Evolutionary conservation across 2,888 invertebrate species (phyloP).

Genomic region (Nomada hirtipes): DNA sequence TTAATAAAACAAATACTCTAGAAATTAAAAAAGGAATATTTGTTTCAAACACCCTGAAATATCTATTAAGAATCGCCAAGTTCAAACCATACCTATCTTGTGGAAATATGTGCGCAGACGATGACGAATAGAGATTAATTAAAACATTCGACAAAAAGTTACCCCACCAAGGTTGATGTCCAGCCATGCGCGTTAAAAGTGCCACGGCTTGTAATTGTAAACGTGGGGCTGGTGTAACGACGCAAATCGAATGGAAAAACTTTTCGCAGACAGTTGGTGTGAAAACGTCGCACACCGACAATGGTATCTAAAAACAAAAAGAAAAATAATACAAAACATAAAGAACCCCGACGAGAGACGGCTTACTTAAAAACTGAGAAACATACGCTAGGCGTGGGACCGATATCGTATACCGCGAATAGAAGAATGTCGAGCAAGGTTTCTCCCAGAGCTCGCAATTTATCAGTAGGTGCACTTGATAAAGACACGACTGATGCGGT

Average conservation of each 20-base stretch:
- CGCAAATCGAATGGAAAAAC: constrained; percentile 90
- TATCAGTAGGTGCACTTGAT: constrained; percentile 91
- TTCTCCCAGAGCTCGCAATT: constrained; percentile 92
- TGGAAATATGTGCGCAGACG: constrained; percentile 92
- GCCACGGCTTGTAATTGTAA: constrained; percentile 92
- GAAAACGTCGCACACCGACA: constrained; percentile 82
- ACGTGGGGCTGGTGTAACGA: constrained; percentile 90
- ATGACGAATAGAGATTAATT: constrained; percentile 91
- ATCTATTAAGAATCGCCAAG: neutral
- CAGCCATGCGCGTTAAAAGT: constrained; percentile 91
- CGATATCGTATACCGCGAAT: constrained; percentile 88
- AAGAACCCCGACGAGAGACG: neutral
- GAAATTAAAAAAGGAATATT: constrained; percentile 47
- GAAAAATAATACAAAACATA: neutral
- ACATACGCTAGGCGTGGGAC: constrained; percentile 83
- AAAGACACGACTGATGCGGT: constrained; percentile 84
- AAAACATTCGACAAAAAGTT: constrained; percentile 94
- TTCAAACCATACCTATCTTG: constrained; percentile 90
- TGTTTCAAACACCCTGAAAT: neutral
- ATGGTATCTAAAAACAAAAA: constrained; percentile 78
- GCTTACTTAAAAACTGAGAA: constrained; percentile 15
- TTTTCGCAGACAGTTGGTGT: constrained; percentile 86
- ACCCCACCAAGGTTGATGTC: constrained; percentile 94
- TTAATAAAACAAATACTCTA: constrained; percentile 93
- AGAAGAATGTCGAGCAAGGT: constrained; percentile 92